Evolutionary conservation across 2,797 vertebrate species (phyloP).

Genomic region (Lophius americanus): DNA sequence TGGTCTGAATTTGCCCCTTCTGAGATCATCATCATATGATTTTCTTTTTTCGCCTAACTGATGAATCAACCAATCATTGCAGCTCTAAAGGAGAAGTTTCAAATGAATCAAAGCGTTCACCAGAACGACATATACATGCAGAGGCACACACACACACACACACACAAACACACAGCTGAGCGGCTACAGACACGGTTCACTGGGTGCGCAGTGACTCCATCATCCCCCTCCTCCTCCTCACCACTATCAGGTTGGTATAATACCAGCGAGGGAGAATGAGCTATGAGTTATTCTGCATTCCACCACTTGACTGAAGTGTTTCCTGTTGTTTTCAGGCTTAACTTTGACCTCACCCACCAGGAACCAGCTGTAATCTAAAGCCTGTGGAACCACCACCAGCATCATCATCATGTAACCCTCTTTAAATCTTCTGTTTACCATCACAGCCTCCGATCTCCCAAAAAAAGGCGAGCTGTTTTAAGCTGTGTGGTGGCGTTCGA

Average conservation of each 20-base stretch:
- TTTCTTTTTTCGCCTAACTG: neutral
- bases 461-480: neutral
- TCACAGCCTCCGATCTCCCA: constrained; percentile 9
- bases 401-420: neutral
- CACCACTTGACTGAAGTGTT: constrained; percentile 39
- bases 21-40: too few species aligned
- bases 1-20: too few species aligned
- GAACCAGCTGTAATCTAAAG: constrained; percentile 22
- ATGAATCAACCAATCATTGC: neutral
- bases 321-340: constrained; percentile 43
- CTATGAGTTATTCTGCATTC: constrained; percentile 9
- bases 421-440: constrained; percentile 24
- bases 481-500: constrained; percentile 2
- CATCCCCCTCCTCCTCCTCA: constrained; percentile 22
- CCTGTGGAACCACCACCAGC: constrained; percentile 32
- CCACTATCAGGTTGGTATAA: constrained; percentile 21
- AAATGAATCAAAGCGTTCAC: neutral
- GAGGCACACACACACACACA: too few species aligned
- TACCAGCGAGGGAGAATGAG: constrained; percentile 18
- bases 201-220: neutral
- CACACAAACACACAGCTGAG: neutral
- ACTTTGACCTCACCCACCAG: constrained; percentile 37
- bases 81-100: neutral
- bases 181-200: constrained; percentile 2
- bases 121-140: neutral